Conservation (phyloP, 2,888 invertebrate genomes). For the Scaptomyza parva region DNA sequence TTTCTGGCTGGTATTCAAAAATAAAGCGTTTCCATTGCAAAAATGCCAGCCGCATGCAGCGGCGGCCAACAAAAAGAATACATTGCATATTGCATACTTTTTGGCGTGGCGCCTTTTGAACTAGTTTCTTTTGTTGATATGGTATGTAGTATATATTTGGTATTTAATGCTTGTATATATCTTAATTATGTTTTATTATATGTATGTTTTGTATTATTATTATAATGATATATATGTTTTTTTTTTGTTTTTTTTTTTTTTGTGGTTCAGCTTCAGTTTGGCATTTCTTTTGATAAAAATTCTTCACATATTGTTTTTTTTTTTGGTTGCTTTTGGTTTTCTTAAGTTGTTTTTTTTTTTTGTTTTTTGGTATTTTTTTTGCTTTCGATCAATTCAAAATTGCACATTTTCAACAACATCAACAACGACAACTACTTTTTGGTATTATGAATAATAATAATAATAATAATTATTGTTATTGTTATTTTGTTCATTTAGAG, state of each 20-base stretch:
- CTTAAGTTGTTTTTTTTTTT: slow-evolving; percentile 44
- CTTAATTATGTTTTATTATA: slow-evolving; percentile 38
- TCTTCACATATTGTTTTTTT: slow-evolving; percentile 44
- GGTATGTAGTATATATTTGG: slow-evolving; percentile 46
- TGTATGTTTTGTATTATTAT: slow-evolving; percentile 3
- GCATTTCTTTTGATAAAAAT: slow-evolving; percentile 65
- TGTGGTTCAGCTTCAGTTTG: slow-evolving; percentile 62
- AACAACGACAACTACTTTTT: slow-evolving; percentile 84
- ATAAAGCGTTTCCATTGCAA: slow-evolving; percentile 64
- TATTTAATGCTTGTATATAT: slow-evolving; percentile 48
- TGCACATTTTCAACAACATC: slow-evolving; percentile 84
- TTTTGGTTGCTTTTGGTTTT: slow-evolving; percentile 38
- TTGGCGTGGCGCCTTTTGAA: slow-evolving; percentile 40
- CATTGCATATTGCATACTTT: slow-evolving; percentile 52
- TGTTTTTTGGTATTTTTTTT: slow-evolving; percentile 49
- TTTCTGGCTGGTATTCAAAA: slow-evolving; percentile 57
- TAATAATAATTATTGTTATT: slow-evolving; percentile 68
- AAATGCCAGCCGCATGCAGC: slow-evolving; percentile 43
- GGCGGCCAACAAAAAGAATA: slow-evolving; percentile 57
- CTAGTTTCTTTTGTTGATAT: slow-evolving; percentile 21
- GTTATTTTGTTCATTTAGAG: slow-evolving; percentile 52
- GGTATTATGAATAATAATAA: slow-evolving; percentile 73
- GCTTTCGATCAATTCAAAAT: slow-evolving; percentile 79
- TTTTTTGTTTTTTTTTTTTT: slow-evolving; percentile 40
- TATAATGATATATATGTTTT: slow-evolving; percentile 20